phyloP scores from a whole-genome alignment of 1,140 invertebrate species.

The Cepaea nemoralis region DNA sequence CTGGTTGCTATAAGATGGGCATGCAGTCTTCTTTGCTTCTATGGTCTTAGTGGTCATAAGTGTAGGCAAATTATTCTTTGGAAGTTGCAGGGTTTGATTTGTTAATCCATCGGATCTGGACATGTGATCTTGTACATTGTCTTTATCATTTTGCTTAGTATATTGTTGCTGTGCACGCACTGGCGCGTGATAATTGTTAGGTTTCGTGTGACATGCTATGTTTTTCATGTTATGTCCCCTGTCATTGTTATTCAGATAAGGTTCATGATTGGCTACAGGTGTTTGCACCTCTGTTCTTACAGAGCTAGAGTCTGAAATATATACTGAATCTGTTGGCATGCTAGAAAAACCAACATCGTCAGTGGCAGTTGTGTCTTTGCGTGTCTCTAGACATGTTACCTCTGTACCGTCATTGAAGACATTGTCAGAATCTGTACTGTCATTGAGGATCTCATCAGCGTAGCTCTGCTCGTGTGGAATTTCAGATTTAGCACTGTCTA shows the following conservation, averaged over 20 bases:
- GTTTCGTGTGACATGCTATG: background rate
- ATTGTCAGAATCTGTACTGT: background rate
- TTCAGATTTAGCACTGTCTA: background rate
- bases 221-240: background rate
- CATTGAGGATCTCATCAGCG: background rate
- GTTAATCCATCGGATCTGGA: too few species aligned
- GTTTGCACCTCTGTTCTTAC: background rate
- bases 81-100: too few species aligned
- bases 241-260: background rate
- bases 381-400: background rate
- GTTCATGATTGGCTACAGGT: background rate
- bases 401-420: background rate
- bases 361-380: background rate
- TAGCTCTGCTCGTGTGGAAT: background rate
- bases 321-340: background rate
- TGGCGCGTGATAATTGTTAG: background rate
- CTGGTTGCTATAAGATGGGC: background rate
- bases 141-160: too few species aligned
- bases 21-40: background rate
- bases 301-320: background rate
- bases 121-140: too few species aligned
- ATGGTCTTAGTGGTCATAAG: background rate
- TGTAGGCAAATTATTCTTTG: background rate
- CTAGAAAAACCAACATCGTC: conserved; percentile 19
- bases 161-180: background rate